These are phyloP conservation scores for Orchestia grillus DNA, from an alignment of 1,140 invertebrate species.

Conservation along the genomic window DNA sequence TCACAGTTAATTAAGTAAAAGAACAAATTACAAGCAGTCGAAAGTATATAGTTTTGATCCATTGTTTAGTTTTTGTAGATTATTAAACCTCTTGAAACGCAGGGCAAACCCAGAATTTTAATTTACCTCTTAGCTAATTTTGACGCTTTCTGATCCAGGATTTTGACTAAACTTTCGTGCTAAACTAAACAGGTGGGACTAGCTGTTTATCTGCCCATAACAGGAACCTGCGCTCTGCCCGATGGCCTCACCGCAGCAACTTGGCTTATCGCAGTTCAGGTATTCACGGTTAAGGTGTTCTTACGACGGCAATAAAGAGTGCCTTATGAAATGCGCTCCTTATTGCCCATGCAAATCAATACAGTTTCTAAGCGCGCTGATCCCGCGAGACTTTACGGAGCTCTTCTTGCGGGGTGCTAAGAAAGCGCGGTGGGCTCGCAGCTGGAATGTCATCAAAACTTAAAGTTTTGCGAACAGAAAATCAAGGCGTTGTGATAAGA, in stretches of 20 bases:
- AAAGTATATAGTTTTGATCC: background rate
- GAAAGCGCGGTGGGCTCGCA: background rate
- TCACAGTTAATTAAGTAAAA: background rate
- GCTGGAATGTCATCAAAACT: background rate
- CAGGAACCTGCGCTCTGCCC: background rate
- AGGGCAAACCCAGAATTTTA: background rate
- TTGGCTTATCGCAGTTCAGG: background rate
- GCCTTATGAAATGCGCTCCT: background rate
- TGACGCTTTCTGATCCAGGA: background rate
- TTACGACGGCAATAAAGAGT: background rate
- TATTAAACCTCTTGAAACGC: background rate
- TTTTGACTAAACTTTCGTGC: background rate
- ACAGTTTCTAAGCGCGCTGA: background rate
- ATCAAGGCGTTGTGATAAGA: too few species aligned
- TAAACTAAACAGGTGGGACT: background rate
- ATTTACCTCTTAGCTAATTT: background rate
- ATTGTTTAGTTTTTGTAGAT: background rate
- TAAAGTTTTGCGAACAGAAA: too few species aligned
- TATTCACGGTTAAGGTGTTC: background rate
- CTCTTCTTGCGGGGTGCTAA: background rate
- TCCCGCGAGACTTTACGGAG: background rate
- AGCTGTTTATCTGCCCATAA: background rate
- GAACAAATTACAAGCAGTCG: background rate
- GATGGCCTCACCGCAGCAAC: too few species aligned
- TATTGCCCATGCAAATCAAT: constrained; percentile 1